Evolutionary conservation across 2,888 invertebrate species (phyloP).

Genomic region (Morpho deidamia): DNA sequence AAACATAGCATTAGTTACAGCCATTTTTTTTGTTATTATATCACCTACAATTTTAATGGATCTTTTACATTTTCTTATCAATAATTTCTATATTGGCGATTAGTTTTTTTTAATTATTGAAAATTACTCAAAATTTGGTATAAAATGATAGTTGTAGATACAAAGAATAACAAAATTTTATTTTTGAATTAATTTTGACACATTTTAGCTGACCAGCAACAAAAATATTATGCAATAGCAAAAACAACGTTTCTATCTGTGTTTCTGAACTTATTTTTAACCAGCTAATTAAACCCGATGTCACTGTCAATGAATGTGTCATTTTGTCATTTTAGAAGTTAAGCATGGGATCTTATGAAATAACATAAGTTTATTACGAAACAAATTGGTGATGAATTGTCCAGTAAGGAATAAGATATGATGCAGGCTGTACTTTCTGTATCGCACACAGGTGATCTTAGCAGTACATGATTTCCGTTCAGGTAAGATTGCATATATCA

Average conservation of each 20-base stretch:
- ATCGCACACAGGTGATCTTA: slow-evolving; percentile 11
- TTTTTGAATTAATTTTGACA: background rate
- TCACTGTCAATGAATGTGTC: slow-evolving; percentile 30
- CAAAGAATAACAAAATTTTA: background rate
- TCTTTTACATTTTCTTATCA: background rate
- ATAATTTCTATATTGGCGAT: background rate
- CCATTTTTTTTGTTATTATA: slow-evolving; percentile 42
- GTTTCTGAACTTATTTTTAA: slow-evolving; percentile 5
- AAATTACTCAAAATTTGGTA: background rate
- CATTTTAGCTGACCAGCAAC: background rate
- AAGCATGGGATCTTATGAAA: background rate
- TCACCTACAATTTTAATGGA: background rate
- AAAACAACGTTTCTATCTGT: background rate
- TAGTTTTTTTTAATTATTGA: no score
- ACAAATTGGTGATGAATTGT: slow-evolving; percentile 27
- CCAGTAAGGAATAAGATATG: slow-evolving; percentile 10
- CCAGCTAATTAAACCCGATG: slow-evolving; percentile 14
- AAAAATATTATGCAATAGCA: no score
- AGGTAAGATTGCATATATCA: slow-evolving; percentile 7
- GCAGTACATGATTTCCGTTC: slow-evolving; percentile 7
- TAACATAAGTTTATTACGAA: slow-evolving; percentile 45
- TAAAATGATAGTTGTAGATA: background rate
- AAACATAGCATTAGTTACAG: slow-evolving; percentile 60
- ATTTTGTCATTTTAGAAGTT: background rate
- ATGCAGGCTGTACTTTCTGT: slow-evolving; percentile 10